A percentile compares a stretch with the other conserved stretches of the same genome.
Conservation (phyloP, 2,797 vertebrate species). For the Babyrousa celebensis region DNA sequence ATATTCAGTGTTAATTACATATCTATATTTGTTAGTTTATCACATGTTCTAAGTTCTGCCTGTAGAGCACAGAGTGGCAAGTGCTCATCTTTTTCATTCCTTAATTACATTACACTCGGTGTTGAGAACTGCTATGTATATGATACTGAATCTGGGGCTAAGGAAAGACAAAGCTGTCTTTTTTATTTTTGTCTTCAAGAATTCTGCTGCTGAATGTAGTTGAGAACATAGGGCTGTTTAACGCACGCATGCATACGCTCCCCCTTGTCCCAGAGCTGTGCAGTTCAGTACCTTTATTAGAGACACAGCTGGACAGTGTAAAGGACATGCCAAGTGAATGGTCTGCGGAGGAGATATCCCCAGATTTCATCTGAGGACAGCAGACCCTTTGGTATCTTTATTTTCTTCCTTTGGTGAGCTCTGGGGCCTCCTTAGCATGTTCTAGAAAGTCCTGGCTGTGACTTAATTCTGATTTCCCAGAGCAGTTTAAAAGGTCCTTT, state of each 20-base stretch:
- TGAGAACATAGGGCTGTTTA: neutral
- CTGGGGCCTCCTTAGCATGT: neutral
- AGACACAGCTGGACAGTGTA: neutral
- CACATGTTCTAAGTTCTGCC: neutral
- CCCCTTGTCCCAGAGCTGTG: too few relatives aligned
- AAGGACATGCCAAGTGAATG: neutral
- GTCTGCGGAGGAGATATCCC: neutral
- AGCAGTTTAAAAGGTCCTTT: neutral
- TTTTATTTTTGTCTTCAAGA: neutral
- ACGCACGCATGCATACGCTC: too few relatives aligned
- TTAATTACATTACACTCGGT: neutral
- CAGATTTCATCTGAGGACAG: neutral
- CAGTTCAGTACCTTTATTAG: neutral
- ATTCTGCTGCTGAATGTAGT: slow-evolving; percentile 1
- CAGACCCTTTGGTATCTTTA: neutral
- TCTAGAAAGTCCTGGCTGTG: neutral
- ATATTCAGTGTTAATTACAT: neutral
- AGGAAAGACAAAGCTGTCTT: neutral
- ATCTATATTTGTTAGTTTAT: neutral
- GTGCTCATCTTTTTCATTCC: neutral
- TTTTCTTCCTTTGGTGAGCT: neutral
- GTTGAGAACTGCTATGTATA: neutral
- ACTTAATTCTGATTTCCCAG: neutral
- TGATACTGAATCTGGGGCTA: neutral
- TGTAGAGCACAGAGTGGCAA: neutral